Evolutionary conservation across 2,113 vertebrate species (phyloP).

Genomic region (Ailuropoda melanoleuca): DNA sequence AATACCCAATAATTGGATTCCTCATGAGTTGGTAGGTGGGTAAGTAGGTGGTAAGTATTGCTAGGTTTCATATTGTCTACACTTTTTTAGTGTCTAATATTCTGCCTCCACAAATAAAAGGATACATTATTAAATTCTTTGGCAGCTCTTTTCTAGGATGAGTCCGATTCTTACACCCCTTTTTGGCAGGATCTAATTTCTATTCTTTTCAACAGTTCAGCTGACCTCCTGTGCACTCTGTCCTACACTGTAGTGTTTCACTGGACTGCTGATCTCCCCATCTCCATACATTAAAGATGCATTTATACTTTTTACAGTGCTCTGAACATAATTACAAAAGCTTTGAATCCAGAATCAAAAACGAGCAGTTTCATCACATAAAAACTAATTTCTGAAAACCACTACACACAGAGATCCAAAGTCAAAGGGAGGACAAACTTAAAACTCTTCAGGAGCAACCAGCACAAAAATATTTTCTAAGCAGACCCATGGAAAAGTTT

Average conservation of each 20-base stretch:
- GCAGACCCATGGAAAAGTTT: not conserved
- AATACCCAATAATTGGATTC: not conserved
- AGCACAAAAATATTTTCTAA: not conserved
- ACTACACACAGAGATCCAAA: slow-evolving; percentile 67
- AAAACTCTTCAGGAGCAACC: slow-evolving; percentile 50
- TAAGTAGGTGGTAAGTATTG: not conserved
- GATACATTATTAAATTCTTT: not conserved
- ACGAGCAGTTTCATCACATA: slow-evolving; percentile 67
- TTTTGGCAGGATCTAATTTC: slow-evolving; percentile 58
- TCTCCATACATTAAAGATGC: slow-evolving; percentile 71
- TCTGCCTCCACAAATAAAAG: not conserved
- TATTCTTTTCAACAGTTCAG: slow-evolving; percentile 37
- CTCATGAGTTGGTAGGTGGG: not conserved
- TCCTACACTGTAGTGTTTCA: not conserved
- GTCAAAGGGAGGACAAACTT: slow-evolving; percentile 60
- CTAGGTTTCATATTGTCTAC: not conserved
- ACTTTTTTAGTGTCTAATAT: slow-evolving; percentile 33
- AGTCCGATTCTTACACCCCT: not conserved
- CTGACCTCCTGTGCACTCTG: slow-evolving; percentile 31
- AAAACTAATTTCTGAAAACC: slow-evolving; percentile 76
- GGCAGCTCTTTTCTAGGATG: not conserved
- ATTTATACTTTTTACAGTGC: slow-evolving; percentile 42
- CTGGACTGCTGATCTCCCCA: slow-evolving; percentile 26
- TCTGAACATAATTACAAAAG: slow-evolving; percentile 75
- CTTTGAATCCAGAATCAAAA: slow-evolving; percentile 73